Percentiles rank a stretch among this genome's conserved stretches.
Conservation (phyloP, 2,888 invertebrate genomes). For the Pachymerium ferrugineum region DNA sequence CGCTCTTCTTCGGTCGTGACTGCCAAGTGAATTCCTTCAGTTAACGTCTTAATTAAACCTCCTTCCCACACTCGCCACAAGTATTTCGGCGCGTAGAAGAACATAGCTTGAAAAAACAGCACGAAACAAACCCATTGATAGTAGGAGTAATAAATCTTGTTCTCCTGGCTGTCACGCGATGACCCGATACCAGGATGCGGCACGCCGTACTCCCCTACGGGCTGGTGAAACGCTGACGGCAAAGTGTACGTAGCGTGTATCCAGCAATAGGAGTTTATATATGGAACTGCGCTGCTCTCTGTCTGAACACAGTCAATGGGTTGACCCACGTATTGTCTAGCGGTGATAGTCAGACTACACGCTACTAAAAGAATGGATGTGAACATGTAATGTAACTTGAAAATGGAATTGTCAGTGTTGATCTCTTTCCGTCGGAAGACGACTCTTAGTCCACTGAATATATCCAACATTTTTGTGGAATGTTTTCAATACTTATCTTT, state of each 20-base stretch:
- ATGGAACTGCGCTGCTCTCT: slow-evolving; percentile 68
- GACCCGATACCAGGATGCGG: slow-evolving; percentile 77
- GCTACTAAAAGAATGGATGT: slow-evolving; percentile 77
- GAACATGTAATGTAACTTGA: slow-evolving; percentile 81
- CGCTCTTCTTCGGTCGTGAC: slow-evolving; percentile 70
- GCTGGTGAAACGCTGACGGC: slow-evolving; percentile 73
- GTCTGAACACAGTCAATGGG: slow-evolving; percentile 78
- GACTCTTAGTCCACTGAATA: slow-evolving; percentile 71
- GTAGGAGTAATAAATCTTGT: slow-evolving; percentile 84
- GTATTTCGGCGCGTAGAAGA: slow-evolving; percentile 62
- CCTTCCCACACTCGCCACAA: slow-evolving; percentile 67
- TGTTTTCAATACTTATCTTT: too few relatives aligned
- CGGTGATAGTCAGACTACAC: slow-evolving; percentile 81
- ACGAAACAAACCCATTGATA: slow-evolving; percentile 94
- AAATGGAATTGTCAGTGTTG: slow-evolving; percentile 78
- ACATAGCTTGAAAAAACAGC: slow-evolving; percentile 82
- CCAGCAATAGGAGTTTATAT: slow-evolving; percentile 87
- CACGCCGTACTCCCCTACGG: slow-evolving; percentile 63
- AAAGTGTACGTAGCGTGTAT: slow-evolving; percentile 88
- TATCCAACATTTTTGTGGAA: slow-evolving; percentile 73
- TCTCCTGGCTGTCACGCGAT: slow-evolving; percentile 48
- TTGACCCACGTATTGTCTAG: slow-evolving; percentile 83
- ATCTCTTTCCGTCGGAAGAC: slow-evolving; percentile 84
- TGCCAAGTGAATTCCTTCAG: slow-evolving; percentile 72
- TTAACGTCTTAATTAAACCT: slow-evolving; percentile 70